A percentile compares a stretch with the other conserved stretches of the same genome.
These are phyloP conservation scores for Xylophagus ater DNA, from an alignment of 2,888 invertebrate genomes.

Conservation along the genomic window DNA sequence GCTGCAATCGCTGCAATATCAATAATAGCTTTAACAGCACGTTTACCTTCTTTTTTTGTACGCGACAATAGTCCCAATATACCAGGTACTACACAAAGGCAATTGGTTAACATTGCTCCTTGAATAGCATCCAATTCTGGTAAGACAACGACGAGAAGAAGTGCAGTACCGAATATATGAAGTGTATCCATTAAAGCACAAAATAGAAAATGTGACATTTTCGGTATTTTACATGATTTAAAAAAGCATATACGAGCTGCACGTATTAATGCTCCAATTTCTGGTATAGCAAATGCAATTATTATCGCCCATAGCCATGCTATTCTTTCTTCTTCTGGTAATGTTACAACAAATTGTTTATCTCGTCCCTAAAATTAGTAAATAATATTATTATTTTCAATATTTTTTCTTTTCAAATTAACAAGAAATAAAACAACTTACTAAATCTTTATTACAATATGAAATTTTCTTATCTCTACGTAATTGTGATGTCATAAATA, in stretches of 20 bases:
- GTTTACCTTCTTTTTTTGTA: slow-evolving; percentile 67
- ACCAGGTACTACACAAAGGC: slow-evolving; percentile 79
- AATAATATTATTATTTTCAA: too few relatives aligned
- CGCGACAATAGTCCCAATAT: slow-evolving; percentile 64
- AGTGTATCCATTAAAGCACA: slow-evolving; percentile 78
- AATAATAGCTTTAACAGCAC: slow-evolving; percentile 64
- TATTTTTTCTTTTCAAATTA: background rate
- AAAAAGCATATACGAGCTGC: slow-evolving; percentile 81
- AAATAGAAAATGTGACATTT: slow-evolving; percentile 35
- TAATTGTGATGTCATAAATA: slow-evolving; percentile 88
- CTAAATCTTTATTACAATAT: slow-evolving; percentile 77
- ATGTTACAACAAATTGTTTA: slow-evolving; percentile 68
- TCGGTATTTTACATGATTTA: slow-evolving; percentile 71
- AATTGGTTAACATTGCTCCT: slow-evolving; percentile 93
- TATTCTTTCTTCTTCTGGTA: slow-evolving; percentile 76
- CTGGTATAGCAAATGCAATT: slow-evolving; percentile 79
- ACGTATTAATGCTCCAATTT: slow-evolving; percentile 74
- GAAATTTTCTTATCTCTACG: slow-evolving; percentile 61
- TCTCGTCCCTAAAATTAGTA: slow-evolving; percentile 56
- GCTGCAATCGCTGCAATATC: slow-evolving; percentile 79
- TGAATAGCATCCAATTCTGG: slow-evolving; percentile 90
- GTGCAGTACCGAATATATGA: slow-evolving; percentile 75
- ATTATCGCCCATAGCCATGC: slow-evolving; percentile 90
- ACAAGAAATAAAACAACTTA: slow-evolving; percentile 40
- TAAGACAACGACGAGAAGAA: slow-evolving; percentile 77